A percentile compares a stretch with the other conserved stretches of the same genome.
Conservation (phyloP, 2,113 vertebrate genomes). For the Elephantulus edwardii region DNA sequence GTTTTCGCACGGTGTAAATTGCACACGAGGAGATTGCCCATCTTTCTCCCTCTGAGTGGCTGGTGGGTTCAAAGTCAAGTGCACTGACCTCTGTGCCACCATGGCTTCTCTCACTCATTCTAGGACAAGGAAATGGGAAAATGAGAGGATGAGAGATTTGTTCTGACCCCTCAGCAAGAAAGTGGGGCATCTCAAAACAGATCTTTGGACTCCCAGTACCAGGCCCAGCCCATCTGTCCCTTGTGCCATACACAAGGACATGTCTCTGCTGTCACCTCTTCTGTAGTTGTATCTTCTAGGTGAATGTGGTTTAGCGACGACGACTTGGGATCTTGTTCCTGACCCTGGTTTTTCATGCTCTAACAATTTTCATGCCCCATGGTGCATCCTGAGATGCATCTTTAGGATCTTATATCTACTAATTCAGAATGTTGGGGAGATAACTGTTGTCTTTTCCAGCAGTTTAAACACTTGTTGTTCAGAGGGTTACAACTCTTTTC, state of each 20-base stretch:
- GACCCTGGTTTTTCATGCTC: background rate
- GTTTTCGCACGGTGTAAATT: too few relatives aligned
- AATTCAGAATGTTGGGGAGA: conserved; percentile 7
- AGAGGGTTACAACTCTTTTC: background rate
- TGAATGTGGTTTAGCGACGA: background rate
- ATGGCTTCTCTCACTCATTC: background rate
- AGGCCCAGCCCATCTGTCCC: background rate
- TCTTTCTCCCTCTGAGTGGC: too few relatives aligned
- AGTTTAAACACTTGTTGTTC: background rate
- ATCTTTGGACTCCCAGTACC: background rate
- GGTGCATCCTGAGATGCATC: conserved; percentile 12
- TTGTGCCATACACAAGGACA: background rate
- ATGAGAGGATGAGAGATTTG: background rate
- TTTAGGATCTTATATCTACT: conserved; percentile 38
- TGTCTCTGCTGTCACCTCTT: background rate
- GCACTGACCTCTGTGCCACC: too few relatives aligned
- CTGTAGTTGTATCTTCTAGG: background rate
- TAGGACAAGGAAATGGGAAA: background rate
- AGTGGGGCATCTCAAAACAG: background rate
- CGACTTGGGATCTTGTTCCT: background rate
- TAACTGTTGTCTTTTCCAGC: conserved; percentile 26
- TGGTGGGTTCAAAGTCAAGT: too few relatives aligned
- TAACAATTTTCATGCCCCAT: background rate
- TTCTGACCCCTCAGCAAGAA: background rate
- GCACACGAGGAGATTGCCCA: too few relatives aligned